Evolutionary conservation across 2,113 vertebrate species (phyloP).

Genomic region (Pica pica): DNA sequence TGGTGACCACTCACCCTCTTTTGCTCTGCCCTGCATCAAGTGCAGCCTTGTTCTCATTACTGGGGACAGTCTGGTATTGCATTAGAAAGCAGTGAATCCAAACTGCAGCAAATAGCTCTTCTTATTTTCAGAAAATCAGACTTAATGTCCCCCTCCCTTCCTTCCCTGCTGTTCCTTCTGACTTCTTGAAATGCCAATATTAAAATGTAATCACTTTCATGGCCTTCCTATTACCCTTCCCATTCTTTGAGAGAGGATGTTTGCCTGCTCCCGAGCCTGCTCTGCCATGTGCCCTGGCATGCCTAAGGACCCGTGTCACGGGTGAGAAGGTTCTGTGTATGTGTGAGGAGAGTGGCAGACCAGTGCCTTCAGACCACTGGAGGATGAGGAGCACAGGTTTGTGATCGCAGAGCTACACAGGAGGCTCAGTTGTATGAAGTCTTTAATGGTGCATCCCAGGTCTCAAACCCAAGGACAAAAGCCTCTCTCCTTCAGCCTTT

Average conservation of each 20-base stretch:
- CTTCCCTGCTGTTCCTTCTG: not conserved
- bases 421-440: not conserved
- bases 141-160: not conserved
- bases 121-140: not conserved
- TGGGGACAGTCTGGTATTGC: not conserved
- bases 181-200: not conserved
- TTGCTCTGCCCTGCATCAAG: not conserved
- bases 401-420: not conserved
- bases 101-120: not conserved
- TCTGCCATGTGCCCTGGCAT: not conserved
- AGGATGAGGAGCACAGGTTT: not conserved
- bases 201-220: not conserved
- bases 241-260: not conserved
- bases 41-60: not conserved
- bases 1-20: not conserved
- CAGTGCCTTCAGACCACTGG: not conserved
- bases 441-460: not conserved
- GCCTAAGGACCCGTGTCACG: fast-evolving
- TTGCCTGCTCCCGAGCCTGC: not conserved
- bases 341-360: not conserved
- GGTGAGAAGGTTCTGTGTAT: not conserved
- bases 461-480: not conserved
- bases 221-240: not conserved
- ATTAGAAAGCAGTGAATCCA: not conserved
- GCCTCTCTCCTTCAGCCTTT: not conserved